phyloP scores from a whole-genome alignment of 2,888 invertebrate genomes.

The Parnassius glacialis region DNA sequence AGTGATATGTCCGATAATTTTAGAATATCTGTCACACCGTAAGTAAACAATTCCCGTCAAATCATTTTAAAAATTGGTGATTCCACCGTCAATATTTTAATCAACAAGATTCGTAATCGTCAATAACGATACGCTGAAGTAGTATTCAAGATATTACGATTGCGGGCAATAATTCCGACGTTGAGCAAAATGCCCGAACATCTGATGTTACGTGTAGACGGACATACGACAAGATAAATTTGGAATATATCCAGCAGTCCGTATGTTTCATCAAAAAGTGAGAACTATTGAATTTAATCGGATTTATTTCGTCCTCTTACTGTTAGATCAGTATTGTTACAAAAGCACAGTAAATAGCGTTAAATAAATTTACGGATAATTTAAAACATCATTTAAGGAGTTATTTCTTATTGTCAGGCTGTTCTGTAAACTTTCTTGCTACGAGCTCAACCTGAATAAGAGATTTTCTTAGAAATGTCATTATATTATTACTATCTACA shows the following conservation, averaged over 20 bases:
- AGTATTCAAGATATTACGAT: neutral
- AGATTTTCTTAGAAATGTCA: no score
- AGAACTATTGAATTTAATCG: neutral
- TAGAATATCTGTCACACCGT: no score
- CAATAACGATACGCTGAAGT: neutral
- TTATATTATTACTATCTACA: no score
- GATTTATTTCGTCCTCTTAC: neutral
- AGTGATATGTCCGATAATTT: no score
- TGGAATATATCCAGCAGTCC: neutral
- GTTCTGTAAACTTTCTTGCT: no score
- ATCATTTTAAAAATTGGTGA: neutral
- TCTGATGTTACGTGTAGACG: constrained; percentile 5
- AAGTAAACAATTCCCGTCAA: no score
- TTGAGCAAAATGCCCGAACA: constrained; percentile 1
- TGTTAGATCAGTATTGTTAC: constrained; percentile 3
- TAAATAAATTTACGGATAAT: constrained; percentile 8
- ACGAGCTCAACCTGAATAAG: no score
- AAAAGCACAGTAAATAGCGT: constrained; percentile 1
- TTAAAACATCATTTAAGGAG: neutral
- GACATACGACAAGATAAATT: constrained; percentile 1
- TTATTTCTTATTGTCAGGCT: no score
- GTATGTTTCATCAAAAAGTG: neutral
- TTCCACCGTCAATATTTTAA: neutral
- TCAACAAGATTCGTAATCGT: constrained; percentile 1
- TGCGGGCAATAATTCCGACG: neutral